These are phyloP conservation scores for Sinotaia quadrata DNA, from an alignment of 2,888 invertebrate genomes.

Conservation along the genomic window DNA sequence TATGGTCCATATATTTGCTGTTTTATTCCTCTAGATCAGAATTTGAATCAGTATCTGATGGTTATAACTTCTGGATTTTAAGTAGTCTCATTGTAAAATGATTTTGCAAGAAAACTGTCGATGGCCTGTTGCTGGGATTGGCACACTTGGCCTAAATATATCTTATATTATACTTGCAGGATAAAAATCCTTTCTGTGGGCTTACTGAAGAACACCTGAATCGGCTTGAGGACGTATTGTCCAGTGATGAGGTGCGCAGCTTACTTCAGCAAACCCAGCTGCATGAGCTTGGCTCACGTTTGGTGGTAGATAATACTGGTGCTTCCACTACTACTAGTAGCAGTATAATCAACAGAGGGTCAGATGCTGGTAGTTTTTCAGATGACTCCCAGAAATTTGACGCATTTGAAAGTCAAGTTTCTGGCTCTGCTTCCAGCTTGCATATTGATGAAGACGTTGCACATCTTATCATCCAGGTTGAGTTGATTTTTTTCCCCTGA, in stretches of 20 bases:
- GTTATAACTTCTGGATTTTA: too few species aligned
- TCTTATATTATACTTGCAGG: slow-evolving; percentile 41
- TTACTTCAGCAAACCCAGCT: slow-evolving; percentile 52
- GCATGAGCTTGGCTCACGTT: slow-evolving; percentile 18
- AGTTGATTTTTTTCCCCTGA: too few species aligned
- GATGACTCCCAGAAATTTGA: slow-evolving; percentile 36
- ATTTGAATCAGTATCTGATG: too few species aligned
- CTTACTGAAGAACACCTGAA: slow-evolving; percentile 62
- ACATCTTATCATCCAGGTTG: slow-evolving; percentile 33
- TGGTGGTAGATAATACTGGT: slow-evolving; percentile 1
- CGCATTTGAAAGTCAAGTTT: slow-evolving; percentile 34
- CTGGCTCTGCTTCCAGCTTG: slow-evolving; percentile 1
- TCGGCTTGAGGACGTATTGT: slow-evolving; percentile 59
- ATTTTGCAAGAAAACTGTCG: too few species aligned
- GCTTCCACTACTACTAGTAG: slow-evolving; percentile 10
- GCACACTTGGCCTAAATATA: too few species aligned
- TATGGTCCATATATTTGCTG: too few species aligned
- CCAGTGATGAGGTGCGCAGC: slow-evolving; percentile 55
- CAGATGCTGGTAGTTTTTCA: neutral
- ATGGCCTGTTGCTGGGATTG: too few species aligned
- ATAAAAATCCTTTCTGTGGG: slow-evolving; percentile 61
- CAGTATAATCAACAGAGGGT: neutral
- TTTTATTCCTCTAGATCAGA: too few species aligned
- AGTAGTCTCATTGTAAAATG: too few species aligned
- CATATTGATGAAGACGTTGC: slow-evolving; percentile 26